phyloP scores from a whole-genome alignment of 2,797 vertebrate genomes.

The Leptodactylus fallax region DNA sequence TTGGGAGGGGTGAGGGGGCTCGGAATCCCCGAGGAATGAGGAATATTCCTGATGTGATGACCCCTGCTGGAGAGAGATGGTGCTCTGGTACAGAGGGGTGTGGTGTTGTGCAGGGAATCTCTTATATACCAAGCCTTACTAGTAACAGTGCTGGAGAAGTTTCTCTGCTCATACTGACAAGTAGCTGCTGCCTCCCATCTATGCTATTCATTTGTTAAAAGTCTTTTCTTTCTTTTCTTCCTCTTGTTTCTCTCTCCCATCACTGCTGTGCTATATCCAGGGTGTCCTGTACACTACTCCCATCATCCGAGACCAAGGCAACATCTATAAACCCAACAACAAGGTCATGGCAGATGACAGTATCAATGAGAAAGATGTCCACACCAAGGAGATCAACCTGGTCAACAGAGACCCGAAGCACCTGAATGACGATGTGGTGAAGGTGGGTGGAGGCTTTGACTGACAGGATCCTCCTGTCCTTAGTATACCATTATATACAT shows the following conservation, averaged over 20 bases:
- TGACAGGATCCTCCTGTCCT: not conserved
- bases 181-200: conserved; percentile 39
- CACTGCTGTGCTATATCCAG: conserved; percentile 71
- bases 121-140: conserved; percentile 81
- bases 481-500: not conserved
- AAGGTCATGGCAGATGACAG: conserved; percentile 95
- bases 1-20: conserved; percentile 43
- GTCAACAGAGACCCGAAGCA: conserved; percentile 95
- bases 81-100: conserved; percentile 73
- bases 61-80: conserved; percentile 81
- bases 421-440: conserved; percentile 94
- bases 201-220: conserved; percentile 46
- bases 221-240: conserved; percentile 34
- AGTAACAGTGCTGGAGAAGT: conserved; percentile 72
- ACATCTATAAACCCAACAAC: conserved; percentile 99
- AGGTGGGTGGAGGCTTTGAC: conserved; percentile 72
- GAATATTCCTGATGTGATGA: conserved; percentile 64
- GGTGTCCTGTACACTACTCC: conserved; percentile 90
- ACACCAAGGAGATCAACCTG: conserved; percentile 97
- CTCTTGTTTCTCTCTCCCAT: conserved; percentile 49
- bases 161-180: conserved; percentile 58
- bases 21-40: conserved; percentile 38
- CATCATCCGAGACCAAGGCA: conserved; percentile 93
- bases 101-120: conserved; percentile 74
- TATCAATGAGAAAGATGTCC: conserved; percentile 89